Evolutionary conservation across 2,113 vertebrate genomes (phyloP).

Genomic region (Pantherophis guttatus): DNA sequence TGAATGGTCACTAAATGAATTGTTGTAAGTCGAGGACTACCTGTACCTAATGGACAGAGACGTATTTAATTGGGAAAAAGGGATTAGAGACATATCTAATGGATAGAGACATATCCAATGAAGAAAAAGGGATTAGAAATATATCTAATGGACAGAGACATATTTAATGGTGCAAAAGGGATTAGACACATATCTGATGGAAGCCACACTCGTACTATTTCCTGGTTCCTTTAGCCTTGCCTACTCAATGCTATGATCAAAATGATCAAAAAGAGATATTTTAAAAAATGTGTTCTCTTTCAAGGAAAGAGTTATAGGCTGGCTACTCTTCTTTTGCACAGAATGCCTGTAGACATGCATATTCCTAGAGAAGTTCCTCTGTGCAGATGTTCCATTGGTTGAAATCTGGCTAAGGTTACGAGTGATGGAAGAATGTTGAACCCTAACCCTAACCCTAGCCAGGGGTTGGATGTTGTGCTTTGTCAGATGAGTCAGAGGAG

Average conservation of each 20-base stretch:
- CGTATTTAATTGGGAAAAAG: not conserved
- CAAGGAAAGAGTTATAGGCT: not conserved
- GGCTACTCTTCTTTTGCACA: not conserved
- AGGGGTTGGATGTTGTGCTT: not conserved
- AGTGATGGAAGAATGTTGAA: not conserved
- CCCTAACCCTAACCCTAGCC: no score
- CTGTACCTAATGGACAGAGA: not conserved
- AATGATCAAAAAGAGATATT: not conserved
- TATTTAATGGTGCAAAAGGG: not conserved
- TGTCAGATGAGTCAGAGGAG: no score
- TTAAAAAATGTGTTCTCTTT: not conserved
- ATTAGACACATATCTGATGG: not conserved
- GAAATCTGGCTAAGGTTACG: not conserved
- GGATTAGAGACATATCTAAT: not conserved
- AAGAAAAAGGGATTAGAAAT: not conserved
- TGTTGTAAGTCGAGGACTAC: not conserved
- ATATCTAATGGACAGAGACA: not conserved
- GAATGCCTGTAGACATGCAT: not conserved
- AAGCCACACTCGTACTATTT: not conserved
- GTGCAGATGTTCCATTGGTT: not conserved
- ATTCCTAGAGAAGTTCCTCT: not conserved
- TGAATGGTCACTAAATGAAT: not conserved
- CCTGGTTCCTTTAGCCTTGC: not conserved
- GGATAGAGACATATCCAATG: not conserved
- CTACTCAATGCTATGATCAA: no score